phyloP scores from a whole-genome alignment of 1,140 invertebrate species.

The Thaumatotibia leucotreta region DNA sequence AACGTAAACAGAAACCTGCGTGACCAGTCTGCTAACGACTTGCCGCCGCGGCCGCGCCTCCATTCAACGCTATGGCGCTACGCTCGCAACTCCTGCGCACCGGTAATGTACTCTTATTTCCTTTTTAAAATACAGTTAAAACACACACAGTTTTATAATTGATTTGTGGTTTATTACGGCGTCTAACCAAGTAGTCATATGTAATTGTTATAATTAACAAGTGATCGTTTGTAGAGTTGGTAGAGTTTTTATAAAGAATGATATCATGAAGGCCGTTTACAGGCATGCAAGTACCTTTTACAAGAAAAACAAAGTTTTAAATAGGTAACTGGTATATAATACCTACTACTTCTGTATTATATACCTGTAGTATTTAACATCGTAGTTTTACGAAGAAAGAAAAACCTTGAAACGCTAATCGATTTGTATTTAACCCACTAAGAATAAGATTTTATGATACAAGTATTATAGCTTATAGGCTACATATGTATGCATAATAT shows the following conservation, averaged over 20 bases:
- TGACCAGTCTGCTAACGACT: conserved; percentile 49
- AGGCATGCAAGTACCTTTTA: neutral
- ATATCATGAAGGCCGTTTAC: neutral
- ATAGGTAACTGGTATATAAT: neutral
- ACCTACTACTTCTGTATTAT: too few relatives aligned
- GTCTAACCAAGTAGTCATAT: neutral
- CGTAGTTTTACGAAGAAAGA: too few relatives aligned
- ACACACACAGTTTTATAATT: neutral
- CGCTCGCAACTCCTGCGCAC: conserved; percentile 62
- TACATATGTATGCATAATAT: too few relatives aligned
- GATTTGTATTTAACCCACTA: too few relatives aligned
- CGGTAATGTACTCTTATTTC: conserved; percentile 31
- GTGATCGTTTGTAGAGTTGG: neutral
- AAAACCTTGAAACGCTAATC: too few relatives aligned
- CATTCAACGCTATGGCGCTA: conserved; percentile 60
- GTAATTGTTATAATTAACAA: too few relatives aligned
- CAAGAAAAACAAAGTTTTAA: neutral
- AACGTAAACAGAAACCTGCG: conserved; percentile 47
- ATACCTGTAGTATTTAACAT: too few relatives aligned
- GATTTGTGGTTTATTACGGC: neutral
- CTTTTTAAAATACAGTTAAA: conserved; percentile 11
- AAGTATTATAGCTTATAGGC: too few relatives aligned
- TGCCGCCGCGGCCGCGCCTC: conserved; percentile 31
- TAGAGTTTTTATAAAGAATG: neutral
- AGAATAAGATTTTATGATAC: too few relatives aligned